Evolutionary conservation across 2,888 invertebrate species (phyloP).

Genomic region (Nemoura dubitans): DNA sequence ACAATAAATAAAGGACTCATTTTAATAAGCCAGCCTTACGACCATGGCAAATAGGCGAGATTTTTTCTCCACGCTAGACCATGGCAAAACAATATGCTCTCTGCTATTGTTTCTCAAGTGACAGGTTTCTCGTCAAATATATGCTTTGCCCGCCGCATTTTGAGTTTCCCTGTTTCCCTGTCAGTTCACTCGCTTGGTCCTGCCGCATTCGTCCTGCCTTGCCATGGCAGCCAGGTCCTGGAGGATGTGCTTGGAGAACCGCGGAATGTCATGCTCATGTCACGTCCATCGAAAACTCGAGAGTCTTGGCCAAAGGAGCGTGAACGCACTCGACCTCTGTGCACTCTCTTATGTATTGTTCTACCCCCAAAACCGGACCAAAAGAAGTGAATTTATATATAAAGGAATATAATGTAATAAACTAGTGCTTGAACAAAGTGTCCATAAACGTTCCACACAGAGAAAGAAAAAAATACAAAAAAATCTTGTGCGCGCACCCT

Average conservation of each 20-base stretch:
- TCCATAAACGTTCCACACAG: neutral
- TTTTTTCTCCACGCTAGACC: neutral
- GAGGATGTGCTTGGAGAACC: slow-evolving; percentile 17
- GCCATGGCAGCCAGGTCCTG: neutral
- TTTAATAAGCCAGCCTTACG: neutral
- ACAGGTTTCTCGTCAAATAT: neutral
- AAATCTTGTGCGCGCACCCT: neutral
- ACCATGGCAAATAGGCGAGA: neutral
- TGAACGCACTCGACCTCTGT: neutral
- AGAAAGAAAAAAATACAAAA: neutral
- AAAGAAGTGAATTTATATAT: neutral
- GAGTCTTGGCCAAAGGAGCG: neutral
- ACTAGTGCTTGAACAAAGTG: neutral
- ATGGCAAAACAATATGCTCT: neutral
- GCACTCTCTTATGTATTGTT: neutral
- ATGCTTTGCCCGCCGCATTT: neutral
- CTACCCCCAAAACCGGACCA: neutral
- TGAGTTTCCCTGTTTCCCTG: neutral
- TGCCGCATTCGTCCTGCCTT: neutral
- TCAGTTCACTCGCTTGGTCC: slow-evolving; percentile 15
- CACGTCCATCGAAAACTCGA: slow-evolving; percentile 7
- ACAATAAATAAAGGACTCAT: slow-evolving; percentile 5
- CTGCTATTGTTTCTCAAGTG: neutral
- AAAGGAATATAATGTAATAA: neutral
- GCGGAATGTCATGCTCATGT: slow-evolving; percentile 16